Evolutionary conservation across 2,113 vertebrate genomes (phyloP).

Genomic region (Nothoprocta perdicaria): DNA sequence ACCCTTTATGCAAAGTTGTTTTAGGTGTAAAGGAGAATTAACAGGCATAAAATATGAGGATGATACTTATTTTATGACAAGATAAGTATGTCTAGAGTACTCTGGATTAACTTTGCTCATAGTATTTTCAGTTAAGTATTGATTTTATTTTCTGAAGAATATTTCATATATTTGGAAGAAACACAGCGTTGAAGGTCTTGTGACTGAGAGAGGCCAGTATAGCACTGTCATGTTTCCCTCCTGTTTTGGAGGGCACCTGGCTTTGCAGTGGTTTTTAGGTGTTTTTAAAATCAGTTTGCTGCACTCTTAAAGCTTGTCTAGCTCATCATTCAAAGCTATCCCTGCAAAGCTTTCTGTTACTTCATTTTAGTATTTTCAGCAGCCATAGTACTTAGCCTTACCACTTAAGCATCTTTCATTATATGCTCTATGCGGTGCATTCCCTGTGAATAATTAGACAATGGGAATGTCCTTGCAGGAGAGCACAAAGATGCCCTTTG

Average conservation of each 20-base stretch:
- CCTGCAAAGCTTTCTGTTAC: neutral
- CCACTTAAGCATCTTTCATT: neutral
- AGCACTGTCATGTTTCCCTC: neutral
- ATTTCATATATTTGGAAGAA: neutral
- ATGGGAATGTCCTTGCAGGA: neutral
- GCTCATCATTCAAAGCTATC: neutral
- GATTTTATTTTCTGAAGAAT: neutral
- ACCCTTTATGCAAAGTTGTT: neutral
- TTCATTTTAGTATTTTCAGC: neutral
- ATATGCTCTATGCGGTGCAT: neutral
- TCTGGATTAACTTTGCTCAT: neutral
- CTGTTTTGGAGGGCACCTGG: neutral
- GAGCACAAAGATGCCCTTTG: accelerated
- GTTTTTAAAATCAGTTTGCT: neutral
- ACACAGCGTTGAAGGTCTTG: neutral
- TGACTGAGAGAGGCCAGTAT: neutral
- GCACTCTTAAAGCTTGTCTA: neutral
- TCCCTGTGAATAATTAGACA: neutral
- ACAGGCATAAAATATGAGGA: neutral
- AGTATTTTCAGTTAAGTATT: neutral
- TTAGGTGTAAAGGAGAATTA: neutral
- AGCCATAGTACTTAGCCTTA: neutral
- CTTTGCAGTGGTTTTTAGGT: neutral
- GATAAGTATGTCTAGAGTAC: neutral
- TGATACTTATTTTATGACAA: accelerated